A percentile compares a stretch with the other conserved stretches of the same genome.
Conservation (phyloP, 2,888 invertebrate species). For the Crepidodera aurea region DNA sequence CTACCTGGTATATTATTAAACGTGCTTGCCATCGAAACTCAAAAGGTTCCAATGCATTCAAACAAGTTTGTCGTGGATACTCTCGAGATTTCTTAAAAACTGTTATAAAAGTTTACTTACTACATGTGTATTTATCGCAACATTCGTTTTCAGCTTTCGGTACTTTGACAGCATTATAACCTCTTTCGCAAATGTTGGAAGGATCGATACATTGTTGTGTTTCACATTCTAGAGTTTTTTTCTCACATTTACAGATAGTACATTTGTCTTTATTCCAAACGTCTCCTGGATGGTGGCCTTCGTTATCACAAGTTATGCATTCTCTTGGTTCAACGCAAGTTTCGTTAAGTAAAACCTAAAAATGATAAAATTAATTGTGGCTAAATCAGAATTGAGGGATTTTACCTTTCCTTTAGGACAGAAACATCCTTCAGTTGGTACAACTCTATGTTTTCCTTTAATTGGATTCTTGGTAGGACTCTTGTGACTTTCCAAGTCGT, state of each 20-base stretch:
- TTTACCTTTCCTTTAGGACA: slow-evolving; percentile 77
- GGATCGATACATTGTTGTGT: slow-evolving; percentile 67
- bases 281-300: slow-evolving; percentile 74
- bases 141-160: slow-evolving; percentile 68
- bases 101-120: too few species aligned
- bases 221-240: slow-evolving; percentile 71
- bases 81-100: too few species aligned
- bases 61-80: too few species aligned
- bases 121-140: slow-evolving; percentile 75
- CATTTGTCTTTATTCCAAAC: slow-evolving; percentile 76
- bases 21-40: too few species aligned
- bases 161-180: slow-evolving; percentile 65
- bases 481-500: slow-evolving; percentile 62
- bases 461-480: slow-evolving; percentile 24
- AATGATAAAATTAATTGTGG: too few species aligned
- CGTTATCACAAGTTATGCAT: slow-evolving; percentile 79
- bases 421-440: slow-evolving; percentile 81
- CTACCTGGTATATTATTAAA: too few species aligned
- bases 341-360: slow-evolving; percentile 71
- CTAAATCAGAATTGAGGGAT: neutral
- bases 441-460: slow-evolving; percentile 32
- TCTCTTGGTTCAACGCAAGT: slow-evolving; percentile 74
- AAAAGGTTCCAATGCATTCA: too few species aligned
- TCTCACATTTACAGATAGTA: slow-evolving; percentile 75
- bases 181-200: slow-evolving; percentile 69